Evolutionary conservation across 1,140 invertebrate species (phyloP), one percentile per base, ranked within the genome.

Genomic region (Fopius arisanus): DNA sequence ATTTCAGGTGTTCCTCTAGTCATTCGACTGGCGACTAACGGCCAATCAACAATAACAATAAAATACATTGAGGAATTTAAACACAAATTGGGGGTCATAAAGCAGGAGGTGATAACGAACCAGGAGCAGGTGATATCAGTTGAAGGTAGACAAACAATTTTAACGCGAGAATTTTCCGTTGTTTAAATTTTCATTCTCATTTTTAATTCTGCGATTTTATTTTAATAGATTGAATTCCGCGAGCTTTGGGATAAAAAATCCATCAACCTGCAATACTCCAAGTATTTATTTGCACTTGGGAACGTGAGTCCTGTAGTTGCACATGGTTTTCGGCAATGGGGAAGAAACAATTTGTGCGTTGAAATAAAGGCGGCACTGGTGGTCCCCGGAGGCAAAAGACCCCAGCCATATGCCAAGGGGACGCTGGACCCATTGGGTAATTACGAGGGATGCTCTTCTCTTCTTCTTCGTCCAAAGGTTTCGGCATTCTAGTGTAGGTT

Each of bases 401-500:
- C 40, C 63, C 54, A 67, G 70, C 83, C 84, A 84, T 85, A 83
- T 83, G 83, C 82, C 80, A 77, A 79, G 80, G 79, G 78, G 75
- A 77, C 73, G 28, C 48, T 23, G 48, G 31, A 12, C 26, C 43
- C 16, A 31, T 43, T 51, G 16, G 78, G 84, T 83, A 86, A 87
- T 87, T 84, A 86, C 82, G 82, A 88, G 86, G 84, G 85, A 86
- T 86, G 85, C 78, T 86, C 67, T 73, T 70, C 41, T 70, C 29
- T n/a, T 63, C 69, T 62, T 14, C 21, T 12, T 23, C 70, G 65
- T 72, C 40, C 62, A 12, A 37, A 26, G 19, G 5, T 59, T 26
- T 51, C 43, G 43, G 19, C 23, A 59, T 59, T 14, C 54, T 59
- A 59, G 54, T 26, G 19, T 59, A 59, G 21, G 19, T 14, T 12